phyloP scores from a whole-genome alignment of 1,140 invertebrate genomes.

The Leptinotarsa lineolata region DNA sequence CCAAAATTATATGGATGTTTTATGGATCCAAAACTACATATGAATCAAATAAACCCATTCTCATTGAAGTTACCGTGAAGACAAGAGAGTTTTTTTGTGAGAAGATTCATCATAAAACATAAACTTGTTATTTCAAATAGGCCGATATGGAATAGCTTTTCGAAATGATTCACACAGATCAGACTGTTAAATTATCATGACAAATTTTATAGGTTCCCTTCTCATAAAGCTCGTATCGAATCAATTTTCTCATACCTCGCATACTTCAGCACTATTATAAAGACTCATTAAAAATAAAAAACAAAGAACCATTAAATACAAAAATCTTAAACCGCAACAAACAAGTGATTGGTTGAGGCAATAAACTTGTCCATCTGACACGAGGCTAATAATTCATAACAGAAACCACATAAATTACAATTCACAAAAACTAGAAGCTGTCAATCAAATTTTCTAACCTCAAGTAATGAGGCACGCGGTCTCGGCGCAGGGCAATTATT shows the following conservation, averaged over 20 bases:
- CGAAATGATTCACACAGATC: slow-evolving; percentile 21
- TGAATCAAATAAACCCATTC: background rate
- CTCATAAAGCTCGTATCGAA: slow-evolving; percentile 24
- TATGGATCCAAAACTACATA: background rate
- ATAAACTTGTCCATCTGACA: slow-evolving; percentile 38
- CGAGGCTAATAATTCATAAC: slow-evolving; percentile 36
- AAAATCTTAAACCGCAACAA: slow-evolving; percentile 29
- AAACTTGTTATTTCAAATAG: background rate
- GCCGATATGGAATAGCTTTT: slow-evolving; percentile 7
- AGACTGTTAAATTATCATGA: slow-evolving; percentile 19
- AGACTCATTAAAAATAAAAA: slow-evolving; percentile 26
- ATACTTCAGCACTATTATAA: slow-evolving; percentile 23
- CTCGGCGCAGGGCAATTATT: background rate
- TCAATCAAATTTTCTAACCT: slow-evolving; percentile 40
- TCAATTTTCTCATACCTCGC: slow-evolving; percentile 21
- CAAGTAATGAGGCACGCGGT: slow-evolving; percentile 26
- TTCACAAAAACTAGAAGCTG: slow-evolving; percentile 42
- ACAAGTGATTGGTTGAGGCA: slow-evolving; percentile 29
- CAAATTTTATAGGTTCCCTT: slow-evolving; percentile 23
- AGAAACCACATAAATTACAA: slow-evolving; percentile 45
- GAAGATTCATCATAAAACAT: background rate
- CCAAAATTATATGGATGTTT: background rate
- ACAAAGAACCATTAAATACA: slow-evolving; percentile 25
- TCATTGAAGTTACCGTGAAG: background rate
- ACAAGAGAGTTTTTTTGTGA: background rate